These are phyloP conservation scores for Platycheirus albimanus DNA, from an alignment of 2,888 invertebrate species.

Conservation along the genomic window DNA sequence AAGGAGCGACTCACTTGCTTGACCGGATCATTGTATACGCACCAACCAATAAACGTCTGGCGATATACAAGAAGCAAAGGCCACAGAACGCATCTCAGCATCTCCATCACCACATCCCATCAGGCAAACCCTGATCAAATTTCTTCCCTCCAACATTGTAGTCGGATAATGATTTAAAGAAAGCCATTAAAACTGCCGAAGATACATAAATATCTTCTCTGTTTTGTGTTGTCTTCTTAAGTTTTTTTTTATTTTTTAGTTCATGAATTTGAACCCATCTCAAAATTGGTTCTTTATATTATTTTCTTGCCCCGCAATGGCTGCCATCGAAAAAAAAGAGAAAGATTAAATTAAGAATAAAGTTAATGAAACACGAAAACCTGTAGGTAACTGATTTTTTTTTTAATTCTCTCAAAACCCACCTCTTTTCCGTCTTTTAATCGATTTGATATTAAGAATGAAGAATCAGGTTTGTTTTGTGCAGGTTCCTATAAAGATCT, in stretches of 20 bases:
- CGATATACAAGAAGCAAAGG: constrained; percentile 28
- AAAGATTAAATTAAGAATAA: constrained; percentile 20
- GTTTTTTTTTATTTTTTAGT: constrained; percentile 14
- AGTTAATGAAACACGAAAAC: constrained; percentile 49
- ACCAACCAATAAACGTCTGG: constrained; percentile 51
- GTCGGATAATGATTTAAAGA: constrained; percentile 68
- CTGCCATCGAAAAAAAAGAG: constrained; percentile 39
- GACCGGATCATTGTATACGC: constrained; percentile 21
- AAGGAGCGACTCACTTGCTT: constrained; percentile 43
- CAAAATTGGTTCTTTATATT: constrained; percentile 34
- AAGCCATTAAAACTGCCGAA: constrained; percentile 71
- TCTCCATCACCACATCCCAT: constrained; percentile 15
- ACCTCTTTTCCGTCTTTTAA: constrained; percentile 46
- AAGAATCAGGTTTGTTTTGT: constrained; percentile 56
- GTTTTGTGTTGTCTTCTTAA: constrained; percentile 19
- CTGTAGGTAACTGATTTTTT: constrained; percentile 44
- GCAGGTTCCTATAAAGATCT: constrained; percentile 48
- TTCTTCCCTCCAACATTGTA: constrained; percentile 69
- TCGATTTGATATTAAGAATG: constrained; percentile 47
- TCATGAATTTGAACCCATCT: constrained; percentile 35
- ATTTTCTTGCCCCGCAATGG: constrained; percentile 40
- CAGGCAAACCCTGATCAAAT: constrained; percentile 50
- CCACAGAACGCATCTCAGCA: constrained; percentile 53
- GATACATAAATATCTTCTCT: constrained; percentile 69
- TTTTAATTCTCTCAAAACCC: constrained; percentile 11